Conservation (phyloP, 2,888 invertebrate species). For the Cabera pusaria region DNA sequence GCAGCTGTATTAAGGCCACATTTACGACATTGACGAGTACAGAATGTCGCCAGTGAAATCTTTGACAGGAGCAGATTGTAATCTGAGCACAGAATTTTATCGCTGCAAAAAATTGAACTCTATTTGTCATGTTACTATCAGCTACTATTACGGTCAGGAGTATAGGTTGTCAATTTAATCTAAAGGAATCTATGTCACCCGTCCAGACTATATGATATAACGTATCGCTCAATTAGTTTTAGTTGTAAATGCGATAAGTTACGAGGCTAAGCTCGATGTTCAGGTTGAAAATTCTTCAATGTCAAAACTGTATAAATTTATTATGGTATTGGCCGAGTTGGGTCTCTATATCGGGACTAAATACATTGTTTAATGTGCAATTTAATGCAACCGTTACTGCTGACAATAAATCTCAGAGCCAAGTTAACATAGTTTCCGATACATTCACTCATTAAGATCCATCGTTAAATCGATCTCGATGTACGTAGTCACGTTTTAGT, state of each 20-base stretch:
- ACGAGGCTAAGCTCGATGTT: not conserved
- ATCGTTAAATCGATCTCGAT: not conserved
- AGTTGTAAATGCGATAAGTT: conserved; percentile 10
- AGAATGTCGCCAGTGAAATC: conserved; percentile 37
- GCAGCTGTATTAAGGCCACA: conserved; percentile 32
- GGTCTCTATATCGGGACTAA: conserved; percentile 3
- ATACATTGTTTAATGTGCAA: conserved; percentile 14
- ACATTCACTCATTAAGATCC: conserved; percentile 3
- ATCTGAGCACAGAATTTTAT: conserved; percentile 33
- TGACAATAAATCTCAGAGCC: conserved; percentile 10
- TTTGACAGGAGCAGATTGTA: conserved; percentile 35
- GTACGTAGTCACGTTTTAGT: conserved; percentile 3
- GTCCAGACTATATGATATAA: conserved; percentile 12
- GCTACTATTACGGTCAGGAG: conserved; percentile 56
- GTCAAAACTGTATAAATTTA: conserved; percentile 16
- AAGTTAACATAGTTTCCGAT: conserved; percentile 7
- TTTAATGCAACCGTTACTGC: conserved; percentile 12
- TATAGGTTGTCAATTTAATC: conserved; percentile 52
- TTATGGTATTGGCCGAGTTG: conserved; percentile 14
- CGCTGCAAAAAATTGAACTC: conserved; percentile 41
- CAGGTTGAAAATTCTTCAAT: conserved; percentile 15
- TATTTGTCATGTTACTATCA: conserved; percentile 38
- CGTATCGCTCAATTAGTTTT: conserved; percentile 5
- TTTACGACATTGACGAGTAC: conserved; percentile 37
- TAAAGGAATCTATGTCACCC: conserved; percentile 43